Evolutionary conservation across 2,113 vertebrate genomes (phyloP), one percentile per base, ranked within the genome.

Genomic region (Mustela nigripes): DNA sequence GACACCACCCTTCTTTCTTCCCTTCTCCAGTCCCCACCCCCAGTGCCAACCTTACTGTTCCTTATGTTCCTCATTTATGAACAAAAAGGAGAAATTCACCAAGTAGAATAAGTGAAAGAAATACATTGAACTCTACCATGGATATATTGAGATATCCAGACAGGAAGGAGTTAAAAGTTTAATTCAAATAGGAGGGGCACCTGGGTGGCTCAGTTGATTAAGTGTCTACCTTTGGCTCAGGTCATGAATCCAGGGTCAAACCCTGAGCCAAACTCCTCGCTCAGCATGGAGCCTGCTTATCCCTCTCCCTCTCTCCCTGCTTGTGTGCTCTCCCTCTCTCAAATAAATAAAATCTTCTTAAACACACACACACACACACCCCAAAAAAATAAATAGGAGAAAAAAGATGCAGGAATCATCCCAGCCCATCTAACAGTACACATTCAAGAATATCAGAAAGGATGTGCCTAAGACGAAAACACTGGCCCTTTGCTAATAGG

Each of bases 31-130:
- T 16, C 73, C 58, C 21, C 42, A 39, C 33, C 80, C 91, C 9
- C 53, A 78, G 28, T 16, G 88, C 31, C 62, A 76, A 9, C 1
- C 31, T 33, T 33, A 21, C 67, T 60, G 0, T 33, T 91, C 60
- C 86, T 78, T 74, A 79, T 62, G 69, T 74, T 97, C 19, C 62
- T 94, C 8, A 19, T 10, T 92, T 93, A 48, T 26, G 39, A 88
- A 96, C 28, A 81, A 81, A 83, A 87, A 89, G 33, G 33, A 93
- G 53, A 89, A 65, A 80, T n/a, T 53, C 81, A 53, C 63, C 58
- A 97, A 62, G 15, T 11, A 19, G 67, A 42, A 26, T 4, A n/a
- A 95, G 73, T 21, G 65, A 79, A 73, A 94, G 22, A 97, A 60
- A 89, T 28, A 39, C 2, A 48, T 22, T 74, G 4, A 74, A 62